These are phyloP conservation scores for Drosophila pegasa DNA, from an alignment of 2,888 invertebrate genomes.

Conservation along the genomic window DNA sequence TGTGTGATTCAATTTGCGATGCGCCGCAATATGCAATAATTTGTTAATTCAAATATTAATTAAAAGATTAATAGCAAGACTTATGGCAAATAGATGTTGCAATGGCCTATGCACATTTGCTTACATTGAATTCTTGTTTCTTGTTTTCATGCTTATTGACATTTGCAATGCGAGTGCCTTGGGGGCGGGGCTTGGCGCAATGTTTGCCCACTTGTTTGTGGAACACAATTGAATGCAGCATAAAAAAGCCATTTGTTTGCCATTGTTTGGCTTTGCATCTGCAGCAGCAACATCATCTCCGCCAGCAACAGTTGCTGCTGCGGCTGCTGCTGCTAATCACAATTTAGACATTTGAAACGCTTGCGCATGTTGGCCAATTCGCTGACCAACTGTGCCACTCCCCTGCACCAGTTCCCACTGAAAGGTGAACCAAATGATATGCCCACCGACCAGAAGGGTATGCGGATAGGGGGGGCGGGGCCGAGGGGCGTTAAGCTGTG, in stretches of 20 bases:
- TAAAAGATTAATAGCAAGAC: conserved; percentile 70
- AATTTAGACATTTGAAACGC: conserved; percentile 56
- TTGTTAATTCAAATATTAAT: conserved; percentile 77
- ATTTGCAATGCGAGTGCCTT: conserved; percentile 56
- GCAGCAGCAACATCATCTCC: conserved; percentile 23
- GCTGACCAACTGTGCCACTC: conserved; percentile 53
- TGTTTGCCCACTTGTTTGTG: conserved; percentile 48
- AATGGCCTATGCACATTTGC: conserved; percentile 56
- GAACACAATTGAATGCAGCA: conserved; percentile 33
- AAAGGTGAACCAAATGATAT: conserved; percentile 63
- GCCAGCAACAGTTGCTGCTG: conserved; percentile 6
- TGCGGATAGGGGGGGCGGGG: neutral
- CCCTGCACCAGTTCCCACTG: conserved; percentile 65
- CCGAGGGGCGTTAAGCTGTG: conserved; percentile 10
- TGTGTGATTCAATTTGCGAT: conserved; percentile 35
- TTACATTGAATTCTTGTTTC: conserved; percentile 3
- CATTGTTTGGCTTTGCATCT: conserved; percentile 24
- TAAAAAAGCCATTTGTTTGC: conserved; percentile 28
- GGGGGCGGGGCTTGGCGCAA: conserved; percentile 50
- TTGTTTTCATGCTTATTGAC: conserved; percentile 55
- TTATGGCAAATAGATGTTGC: conserved; percentile 61
- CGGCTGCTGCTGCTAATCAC: conserved; percentile 43
- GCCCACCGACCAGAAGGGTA: conserved; percentile 16
- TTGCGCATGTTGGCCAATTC: conserved; percentile 46
- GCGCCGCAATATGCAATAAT: conserved; percentile 59